Evolutionary conservation across 2,113 vertebrate genomes (phyloP).

Genomic region (Lagopus muta): DNA sequence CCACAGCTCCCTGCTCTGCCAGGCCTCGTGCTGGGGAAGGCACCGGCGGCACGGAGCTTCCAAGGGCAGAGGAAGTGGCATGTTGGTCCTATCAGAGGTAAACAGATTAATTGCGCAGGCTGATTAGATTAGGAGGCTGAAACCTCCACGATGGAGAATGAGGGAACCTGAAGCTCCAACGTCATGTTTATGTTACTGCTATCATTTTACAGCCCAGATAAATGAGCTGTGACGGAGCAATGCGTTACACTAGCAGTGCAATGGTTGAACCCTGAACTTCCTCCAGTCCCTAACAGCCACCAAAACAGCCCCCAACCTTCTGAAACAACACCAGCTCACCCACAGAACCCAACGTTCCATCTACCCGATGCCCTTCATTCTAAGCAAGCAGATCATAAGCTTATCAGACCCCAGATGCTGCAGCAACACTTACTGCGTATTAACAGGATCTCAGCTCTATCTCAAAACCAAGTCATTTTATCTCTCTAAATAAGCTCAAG

Average conservation of each 20-base stretch:
- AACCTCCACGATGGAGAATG: background rate
- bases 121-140: background rate
- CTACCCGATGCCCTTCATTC: background rate
- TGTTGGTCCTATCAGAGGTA: background rate
- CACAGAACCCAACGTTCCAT: background rate
- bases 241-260: fast-evolving
- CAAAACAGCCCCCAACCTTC: background rate
- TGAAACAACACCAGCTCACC: background rate
- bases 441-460: background rate
- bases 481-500: background rate
- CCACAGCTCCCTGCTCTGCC: background rate
- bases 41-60: background rate
- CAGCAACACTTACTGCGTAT: background rate
- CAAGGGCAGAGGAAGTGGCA: background rate
- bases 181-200: background rate
- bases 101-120: background rate
- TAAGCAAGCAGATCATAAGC: background rate
- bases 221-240: background rate
- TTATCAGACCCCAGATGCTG: background rate
- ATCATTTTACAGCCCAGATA: background rate
- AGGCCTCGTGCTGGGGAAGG: background rate
- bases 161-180: background rate
- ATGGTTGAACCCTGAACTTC: background rate
- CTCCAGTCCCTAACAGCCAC: background rate
- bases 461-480: background rate